A percentile compares a stretch with the other conserved stretches of the same genome.
phyloP scores from a whole-genome alignment of 1,140 invertebrate genomes.

The Coptotermes formosanus region DNA sequence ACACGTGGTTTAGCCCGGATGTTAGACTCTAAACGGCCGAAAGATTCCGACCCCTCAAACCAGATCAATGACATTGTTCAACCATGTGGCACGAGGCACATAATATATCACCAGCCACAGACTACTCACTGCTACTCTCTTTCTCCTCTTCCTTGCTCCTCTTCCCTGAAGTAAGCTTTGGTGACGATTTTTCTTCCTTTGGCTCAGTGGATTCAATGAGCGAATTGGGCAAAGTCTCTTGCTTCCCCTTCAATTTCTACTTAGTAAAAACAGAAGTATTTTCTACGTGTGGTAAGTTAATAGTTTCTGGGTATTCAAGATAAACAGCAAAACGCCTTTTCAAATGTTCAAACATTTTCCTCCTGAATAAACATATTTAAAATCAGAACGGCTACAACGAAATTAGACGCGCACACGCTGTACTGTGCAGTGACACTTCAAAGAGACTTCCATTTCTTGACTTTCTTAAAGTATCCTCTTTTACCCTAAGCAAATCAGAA shows the following conservation, averaged over 20 bases:
- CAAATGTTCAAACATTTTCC: too few relatives aligned
- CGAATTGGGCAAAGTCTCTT: neutral
- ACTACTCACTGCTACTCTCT: neutral
- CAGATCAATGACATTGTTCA: constrained; percentile 10
- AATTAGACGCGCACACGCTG: too few relatives aligned
- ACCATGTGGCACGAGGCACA: neutral
- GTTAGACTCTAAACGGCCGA: neutral
- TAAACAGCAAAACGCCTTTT: too few relatives aligned
- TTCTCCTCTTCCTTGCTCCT: neutral
- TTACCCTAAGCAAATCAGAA: too few relatives aligned
- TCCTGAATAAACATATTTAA: too few relatives aligned
- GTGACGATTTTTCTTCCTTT: neutral
- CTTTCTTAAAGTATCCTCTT: too few relatives aligned
- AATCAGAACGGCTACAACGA: too few relatives aligned
- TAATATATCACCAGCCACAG: neutral
- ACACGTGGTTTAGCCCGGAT: neutral
- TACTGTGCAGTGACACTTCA: too few relatives aligned
- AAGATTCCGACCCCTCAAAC: neutral
- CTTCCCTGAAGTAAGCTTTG: neutral
- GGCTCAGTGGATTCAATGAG: neutral
- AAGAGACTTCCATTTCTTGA: too few relatives aligned
- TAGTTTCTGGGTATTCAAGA: too few relatives aligned
- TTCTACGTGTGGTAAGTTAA: too few relatives aligned
- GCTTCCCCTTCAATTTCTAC: neutral
- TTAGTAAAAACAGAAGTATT: too few relatives aligned